Base-by-base conservation (phyloP, 2,113 vertebrate genomes). In the Halichoerus grypus region DNA sequence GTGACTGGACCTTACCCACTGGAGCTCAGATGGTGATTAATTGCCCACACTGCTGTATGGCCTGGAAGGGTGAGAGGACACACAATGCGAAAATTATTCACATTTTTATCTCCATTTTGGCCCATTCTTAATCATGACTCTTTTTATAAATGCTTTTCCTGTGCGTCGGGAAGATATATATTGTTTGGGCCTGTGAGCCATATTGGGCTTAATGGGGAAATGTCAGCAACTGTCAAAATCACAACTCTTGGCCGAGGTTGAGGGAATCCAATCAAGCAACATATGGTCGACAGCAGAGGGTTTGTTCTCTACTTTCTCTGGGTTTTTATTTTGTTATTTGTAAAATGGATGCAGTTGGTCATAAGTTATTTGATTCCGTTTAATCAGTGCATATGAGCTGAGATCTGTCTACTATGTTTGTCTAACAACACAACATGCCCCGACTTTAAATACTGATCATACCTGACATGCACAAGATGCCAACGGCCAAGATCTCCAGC, bases 141-240 rank as follows among this genome's bases (percentile, higher is more conserved):
- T 79, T 71, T 85, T 90, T 33, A 89, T 33, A 90, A 84, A 72
- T 81, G 28, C 7, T 28, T 92, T 82, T 46, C 83, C 82, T 19
- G 33, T 67, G 69, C 55, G 1, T 10, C 18, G 33, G 92, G 61
- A 49, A 79, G 18, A 85, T 42, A 31, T 53, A 36, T 51, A 36
- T 33, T 87, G n/a, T 71, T 36, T 57, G 36, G 36, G 33, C 7
- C 57, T 89, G 59, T 88, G 49, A 72, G 67, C 22, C 72, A 53
- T 69, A 82, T n/a, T 81, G 85, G 36, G 33, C 71, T 76, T 76
- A 95, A 67, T 77, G 72, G 21, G 72, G 19, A 94, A 96, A 87
- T 97, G 18, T 28, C 36, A 91, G 80, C 74, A 42, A 85, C 14
- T 82, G 1, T 88, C 92, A 98, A 93, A 94, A 33, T 88, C 61